Evolutionary conservation across 2,797 vertebrate species (phyloP).

Genomic region (Channa striata): DNA sequence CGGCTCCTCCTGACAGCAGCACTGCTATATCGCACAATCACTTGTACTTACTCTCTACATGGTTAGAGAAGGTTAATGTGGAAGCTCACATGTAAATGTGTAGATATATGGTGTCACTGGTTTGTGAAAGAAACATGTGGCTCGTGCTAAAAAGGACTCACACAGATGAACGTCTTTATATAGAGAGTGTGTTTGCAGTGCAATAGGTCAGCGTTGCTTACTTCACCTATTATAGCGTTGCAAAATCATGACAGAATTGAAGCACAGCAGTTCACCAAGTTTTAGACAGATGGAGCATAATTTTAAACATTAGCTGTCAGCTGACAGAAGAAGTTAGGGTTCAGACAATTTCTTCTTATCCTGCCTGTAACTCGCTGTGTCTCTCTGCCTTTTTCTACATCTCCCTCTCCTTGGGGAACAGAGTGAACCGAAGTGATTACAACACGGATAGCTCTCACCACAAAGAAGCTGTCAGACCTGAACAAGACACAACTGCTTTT

Average conservation of each 20-base stretch:
- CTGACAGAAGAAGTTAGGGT: constrained; percentile 7
- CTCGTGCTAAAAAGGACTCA: background rate
- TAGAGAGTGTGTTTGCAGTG: background rate
- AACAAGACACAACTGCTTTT: constrained; percentile 34
- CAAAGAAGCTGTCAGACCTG: constrained; percentile 48
- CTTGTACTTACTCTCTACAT: constrained; percentile 55
- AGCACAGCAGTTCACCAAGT: background rate
- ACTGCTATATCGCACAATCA: constrained; percentile 59
- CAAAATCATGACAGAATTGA: background rate
- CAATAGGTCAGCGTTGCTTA: background rate
- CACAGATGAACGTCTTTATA: background rate
- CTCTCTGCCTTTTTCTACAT: background rate
- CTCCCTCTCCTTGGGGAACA: constrained; percentile 18
- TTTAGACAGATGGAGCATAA: background rate
- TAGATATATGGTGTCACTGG: constrained; percentile 5
- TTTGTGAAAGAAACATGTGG: constrained; percentile 10
- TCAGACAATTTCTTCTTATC: background rate
- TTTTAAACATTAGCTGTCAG: constrained; percentile 15
- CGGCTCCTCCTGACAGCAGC: constrained; percentile 58
- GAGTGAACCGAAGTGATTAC: constrained; percentile 38
- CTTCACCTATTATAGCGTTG: background rate
- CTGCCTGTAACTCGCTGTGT: background rate
- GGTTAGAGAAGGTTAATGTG: constrained; percentile 52
- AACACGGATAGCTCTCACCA: constrained; percentile 17
- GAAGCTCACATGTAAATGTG: constrained; percentile 58